Percentiles rank a stretch among this genome's conserved stretches.
These are phyloP conservation scores for Promerops cafer DNA, from an alignment of 2,113 vertebrate species.

Conservation along the genomic window DNA sequence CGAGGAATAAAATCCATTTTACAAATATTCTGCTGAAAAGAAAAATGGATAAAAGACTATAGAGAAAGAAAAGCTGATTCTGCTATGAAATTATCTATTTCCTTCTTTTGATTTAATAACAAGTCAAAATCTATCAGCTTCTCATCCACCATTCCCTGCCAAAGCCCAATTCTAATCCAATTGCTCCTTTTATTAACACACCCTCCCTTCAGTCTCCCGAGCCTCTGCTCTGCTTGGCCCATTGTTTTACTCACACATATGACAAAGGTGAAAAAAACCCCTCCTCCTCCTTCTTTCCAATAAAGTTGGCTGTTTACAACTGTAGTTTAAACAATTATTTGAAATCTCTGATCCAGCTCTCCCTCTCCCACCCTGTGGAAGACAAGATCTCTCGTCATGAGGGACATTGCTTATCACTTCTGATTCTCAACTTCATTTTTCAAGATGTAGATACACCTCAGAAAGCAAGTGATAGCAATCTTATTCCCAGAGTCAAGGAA, in stretches of 20 bases:
- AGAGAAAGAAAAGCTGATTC: conserved; percentile 4
- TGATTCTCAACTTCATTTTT: not conserved
- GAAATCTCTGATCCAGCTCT: not conserved
- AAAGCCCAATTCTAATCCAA: conserved; percentile 49
- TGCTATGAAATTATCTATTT: not conserved
- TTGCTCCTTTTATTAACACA: conserved; percentile 34
- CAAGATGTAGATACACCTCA: not conserved
- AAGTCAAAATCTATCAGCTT: conserved; percentile 43
- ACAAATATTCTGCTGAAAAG: not conserved
- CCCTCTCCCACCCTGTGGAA: not conserved
- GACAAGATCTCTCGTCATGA: not conserved
- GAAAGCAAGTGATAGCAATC: not conserved
- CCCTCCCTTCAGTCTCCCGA: not conserved
- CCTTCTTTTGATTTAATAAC: conserved; percentile 37
- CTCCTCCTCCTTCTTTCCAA: not conserved
- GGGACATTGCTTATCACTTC: not conserved
- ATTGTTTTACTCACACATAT: conserved; percentile 11
- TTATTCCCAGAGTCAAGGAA: not conserved
- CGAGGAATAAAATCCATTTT: conserved; percentile 8
- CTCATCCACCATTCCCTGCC: not conserved
- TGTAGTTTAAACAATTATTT: not conserved
- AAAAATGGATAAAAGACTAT: not conserved
- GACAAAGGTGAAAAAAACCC: conserved; percentile 20
- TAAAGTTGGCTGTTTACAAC: conserved; percentile 23
- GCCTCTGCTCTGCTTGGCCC: conserved; percentile 21